Conservation (phyloP, 2,113 vertebrate genomes). For the Maylandia zebra region DNA sequence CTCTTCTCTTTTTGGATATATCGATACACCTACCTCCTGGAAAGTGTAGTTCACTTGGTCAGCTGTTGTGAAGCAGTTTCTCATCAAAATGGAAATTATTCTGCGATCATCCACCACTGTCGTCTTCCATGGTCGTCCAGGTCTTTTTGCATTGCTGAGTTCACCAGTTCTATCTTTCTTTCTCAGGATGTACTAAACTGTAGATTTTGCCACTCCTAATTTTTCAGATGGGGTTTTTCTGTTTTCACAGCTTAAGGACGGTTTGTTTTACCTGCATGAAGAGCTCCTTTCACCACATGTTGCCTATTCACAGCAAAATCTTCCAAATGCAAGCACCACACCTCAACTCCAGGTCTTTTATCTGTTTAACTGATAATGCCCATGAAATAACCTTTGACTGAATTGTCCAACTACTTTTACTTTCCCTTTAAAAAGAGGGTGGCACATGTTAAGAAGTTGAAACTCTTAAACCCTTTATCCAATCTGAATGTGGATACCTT, state of each 20-base stretch:
- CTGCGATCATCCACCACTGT: background rate
- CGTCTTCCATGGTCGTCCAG: accelerated
- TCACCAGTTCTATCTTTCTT: background rate
- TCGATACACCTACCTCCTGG: background rate
- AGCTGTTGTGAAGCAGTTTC: background rate
- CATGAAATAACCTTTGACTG: background rate
- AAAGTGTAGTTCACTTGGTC: background rate
- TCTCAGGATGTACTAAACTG: background rate
- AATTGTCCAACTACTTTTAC: background rate
- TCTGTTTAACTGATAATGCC: background rate
- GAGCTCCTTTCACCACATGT: background rate
- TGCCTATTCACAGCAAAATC: background rate
- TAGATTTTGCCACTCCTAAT: background rate
- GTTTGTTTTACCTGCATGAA: background rate
- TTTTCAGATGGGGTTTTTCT: background rate
- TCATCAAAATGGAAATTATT: background rate
- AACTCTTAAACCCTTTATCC: background rate
- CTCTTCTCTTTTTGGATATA: background rate
- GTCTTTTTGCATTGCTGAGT: background rate
- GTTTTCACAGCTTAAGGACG: background rate
- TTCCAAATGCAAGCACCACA: background rate
- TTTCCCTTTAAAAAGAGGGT: background rate
- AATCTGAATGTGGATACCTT: background rate
- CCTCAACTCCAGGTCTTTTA: background rate
- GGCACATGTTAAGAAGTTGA: background rate